phyloP scores from a whole-genome alignment of 2,113 vertebrate genomes.

The Catharus fuscescens region DNA sequence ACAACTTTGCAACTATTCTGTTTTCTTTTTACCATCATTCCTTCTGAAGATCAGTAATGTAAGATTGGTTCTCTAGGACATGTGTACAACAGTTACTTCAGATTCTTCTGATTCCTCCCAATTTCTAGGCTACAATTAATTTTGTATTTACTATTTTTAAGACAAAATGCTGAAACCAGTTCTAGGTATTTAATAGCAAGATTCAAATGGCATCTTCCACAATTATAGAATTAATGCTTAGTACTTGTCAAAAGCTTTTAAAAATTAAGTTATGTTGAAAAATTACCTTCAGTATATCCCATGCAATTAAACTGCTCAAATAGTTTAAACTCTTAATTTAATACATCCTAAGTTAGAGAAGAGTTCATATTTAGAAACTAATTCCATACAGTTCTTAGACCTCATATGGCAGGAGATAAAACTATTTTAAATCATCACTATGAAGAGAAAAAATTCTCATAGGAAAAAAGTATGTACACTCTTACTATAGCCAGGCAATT shows the following conservation, averaged over 20 bases:
- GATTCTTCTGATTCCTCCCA: not conserved
- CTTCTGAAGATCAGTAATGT: not conserved
- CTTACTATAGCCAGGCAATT: not conserved
- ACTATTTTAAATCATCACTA: slow-evolving; percentile 35
- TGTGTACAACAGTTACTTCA: not conserved
- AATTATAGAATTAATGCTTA: slow-evolving; percentile 16
- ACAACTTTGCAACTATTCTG: not conserved
- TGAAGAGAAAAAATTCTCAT: slow-evolving; percentile 4
- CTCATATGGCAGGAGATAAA: slow-evolving; percentile 34
- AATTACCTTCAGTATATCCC: slow-evolving; percentile 6
- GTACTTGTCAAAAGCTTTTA: slow-evolving; percentile 24
- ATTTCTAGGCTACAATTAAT: not conserved
- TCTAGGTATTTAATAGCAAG: slow-evolving; percentile 10
- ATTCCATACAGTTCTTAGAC: slow-evolving; percentile 20
- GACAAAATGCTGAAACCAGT: slow-evolving; percentile 6
- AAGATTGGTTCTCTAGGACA: not conserved
- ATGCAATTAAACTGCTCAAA: slow-evolving; percentile 34
- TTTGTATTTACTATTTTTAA: slow-evolving; percentile 8
- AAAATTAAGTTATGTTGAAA: not conserved
- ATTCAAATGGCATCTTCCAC: slow-evolving; percentile 20
- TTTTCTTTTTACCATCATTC: not conserved
- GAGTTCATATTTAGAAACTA: slow-evolving; percentile 30
- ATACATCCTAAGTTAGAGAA: slow-evolving; percentile 16
- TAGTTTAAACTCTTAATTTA: slow-evolving; percentile 18
- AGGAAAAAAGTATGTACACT: slow-evolving; percentile 40